Evolutionary conservation across 2,888 invertebrate genomes (phyloP).

Genomic region (Eilema griseolum): DNA sequence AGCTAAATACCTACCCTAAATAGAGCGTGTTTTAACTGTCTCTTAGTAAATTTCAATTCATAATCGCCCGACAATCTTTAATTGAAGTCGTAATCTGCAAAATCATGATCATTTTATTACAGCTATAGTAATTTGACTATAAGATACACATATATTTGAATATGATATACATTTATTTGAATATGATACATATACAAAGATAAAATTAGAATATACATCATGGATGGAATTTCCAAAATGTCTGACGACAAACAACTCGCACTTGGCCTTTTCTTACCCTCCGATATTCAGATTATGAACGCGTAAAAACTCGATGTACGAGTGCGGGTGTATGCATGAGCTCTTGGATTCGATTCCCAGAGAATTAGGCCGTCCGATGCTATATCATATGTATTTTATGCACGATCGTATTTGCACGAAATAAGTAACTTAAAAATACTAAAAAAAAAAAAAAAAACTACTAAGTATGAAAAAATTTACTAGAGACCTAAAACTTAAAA

Average conservation of each 20-base stretch:
- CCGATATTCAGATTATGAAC: background rate
- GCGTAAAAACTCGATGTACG: too few species aligned
- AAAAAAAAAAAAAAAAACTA: too few species aligned
- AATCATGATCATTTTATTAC: background rate
- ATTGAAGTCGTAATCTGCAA: background rate
- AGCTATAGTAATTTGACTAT: background rate
- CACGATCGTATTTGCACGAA: too few species aligned
- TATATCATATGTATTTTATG: too few species aligned
- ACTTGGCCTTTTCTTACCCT: background rate
- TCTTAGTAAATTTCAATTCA: background rate
- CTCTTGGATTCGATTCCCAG: background rate
- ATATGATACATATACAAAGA: too few species aligned
- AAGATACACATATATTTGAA: background rate
- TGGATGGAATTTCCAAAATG: background rate
- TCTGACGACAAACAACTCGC: background rate
- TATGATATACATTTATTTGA: too few species aligned
- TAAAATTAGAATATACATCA: too few species aligned
- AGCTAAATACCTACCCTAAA: conserved; percentile 1
- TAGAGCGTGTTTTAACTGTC: background rate
- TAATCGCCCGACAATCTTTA: background rate
- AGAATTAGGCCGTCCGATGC: too few species aligned
- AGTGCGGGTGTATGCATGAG: background rate
- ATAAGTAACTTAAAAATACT: too few species aligned
- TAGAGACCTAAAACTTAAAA: too few species aligned
- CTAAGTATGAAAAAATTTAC: too few species aligned